These are phyloP conservation scores for Siderastrea siderea DNA, from an alignment of 92 coral and sea anemone genomes.

Conservation along the genomic window DNA sequence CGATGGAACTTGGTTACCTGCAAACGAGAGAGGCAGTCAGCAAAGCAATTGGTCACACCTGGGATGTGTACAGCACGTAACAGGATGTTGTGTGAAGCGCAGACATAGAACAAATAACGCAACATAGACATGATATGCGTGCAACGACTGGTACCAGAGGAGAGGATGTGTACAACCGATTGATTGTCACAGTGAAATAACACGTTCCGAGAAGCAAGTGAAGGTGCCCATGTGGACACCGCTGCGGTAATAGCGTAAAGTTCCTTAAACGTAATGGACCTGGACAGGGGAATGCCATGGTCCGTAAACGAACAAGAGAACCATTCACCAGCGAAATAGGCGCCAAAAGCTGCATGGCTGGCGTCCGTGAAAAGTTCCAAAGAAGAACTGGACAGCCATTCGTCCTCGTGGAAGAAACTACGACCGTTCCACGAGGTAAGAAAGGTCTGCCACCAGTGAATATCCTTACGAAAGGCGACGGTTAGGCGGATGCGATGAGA, in stretches of 20 bases:
- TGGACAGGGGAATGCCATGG: background rate
- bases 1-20: constrained; percentile 17
- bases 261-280: constrained; percentile 60
- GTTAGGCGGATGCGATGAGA: constrained; percentile 12
- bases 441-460: constrained; percentile 44
- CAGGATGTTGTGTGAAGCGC: constrained; percentile 42
- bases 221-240: background rate
- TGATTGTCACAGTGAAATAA: constrained; percentile 66
- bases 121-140: constrained; percentile 48
- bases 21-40: constrained; percentile 23
- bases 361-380: constrained; percentile 39
- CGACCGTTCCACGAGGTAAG: constrained; percentile 51
- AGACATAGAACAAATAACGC: constrained; percentile 44
- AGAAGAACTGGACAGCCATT: constrained; percentile 19
- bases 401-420: constrained; percentile 45
- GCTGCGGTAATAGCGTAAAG: constrained; percentile 56
- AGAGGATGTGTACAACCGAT: constrained; percentile 14
- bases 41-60: background rate
- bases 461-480: constrained; percentile 18
- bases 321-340: background rate
- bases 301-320: no score
- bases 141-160: constrained; percentile 45
- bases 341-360: constrained; percentile 37
- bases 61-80: constrained; percentile 19
- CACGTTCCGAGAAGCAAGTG: background rate